A percentile compares a stretch with the other conserved stretches of the same genome.
Conservation (phyloP, 2,888 invertebrate genomes). For the Acleris holmiana region DNA sequence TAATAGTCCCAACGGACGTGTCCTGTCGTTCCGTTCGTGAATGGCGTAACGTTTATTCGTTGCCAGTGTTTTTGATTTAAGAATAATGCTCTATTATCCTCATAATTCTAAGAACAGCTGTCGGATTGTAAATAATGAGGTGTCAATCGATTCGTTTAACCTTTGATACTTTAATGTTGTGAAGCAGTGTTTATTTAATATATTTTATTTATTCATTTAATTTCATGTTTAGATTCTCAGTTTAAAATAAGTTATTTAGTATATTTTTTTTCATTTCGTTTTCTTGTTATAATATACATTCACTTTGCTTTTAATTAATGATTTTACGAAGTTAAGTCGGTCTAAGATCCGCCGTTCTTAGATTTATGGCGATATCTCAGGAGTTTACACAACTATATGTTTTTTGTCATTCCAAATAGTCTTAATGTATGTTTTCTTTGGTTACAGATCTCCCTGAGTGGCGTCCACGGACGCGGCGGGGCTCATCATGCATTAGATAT, state of each 20-base stretch:
- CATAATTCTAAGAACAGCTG: background rate
- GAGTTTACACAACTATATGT: background rate
- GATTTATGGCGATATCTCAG: too few species aligned
- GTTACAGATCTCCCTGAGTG: conserved; percentile 53
- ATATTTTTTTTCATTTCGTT: too few species aligned
- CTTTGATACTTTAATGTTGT: background rate
- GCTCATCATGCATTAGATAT: conserved; percentile 80
- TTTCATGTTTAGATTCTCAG: too few species aligned
- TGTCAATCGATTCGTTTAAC: background rate
- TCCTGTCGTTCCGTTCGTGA: conserved; percentile 35
- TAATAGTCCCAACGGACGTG: conserved; percentile 44
- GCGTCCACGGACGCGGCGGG: conserved; percentile 55
- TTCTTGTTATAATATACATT: too few species aligned
- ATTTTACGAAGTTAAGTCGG: too few species aligned
- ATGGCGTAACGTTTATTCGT: conserved; percentile 47
- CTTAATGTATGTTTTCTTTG: conserved; percentile 39
- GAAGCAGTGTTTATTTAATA: too few species aligned
- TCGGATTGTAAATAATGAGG: background rate
- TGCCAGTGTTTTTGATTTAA: conserved; percentile 2
- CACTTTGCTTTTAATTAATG: too few species aligned
- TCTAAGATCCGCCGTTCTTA: too few species aligned
- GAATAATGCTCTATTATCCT: background rate
- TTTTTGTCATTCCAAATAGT: background rate
- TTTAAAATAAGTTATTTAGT: too few species aligned
- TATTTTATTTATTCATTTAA: too few species aligned